Base-by-base conservation (phyloP, 2,113 vertebrate genomes). In the Tupaia chinensis region DNA sequence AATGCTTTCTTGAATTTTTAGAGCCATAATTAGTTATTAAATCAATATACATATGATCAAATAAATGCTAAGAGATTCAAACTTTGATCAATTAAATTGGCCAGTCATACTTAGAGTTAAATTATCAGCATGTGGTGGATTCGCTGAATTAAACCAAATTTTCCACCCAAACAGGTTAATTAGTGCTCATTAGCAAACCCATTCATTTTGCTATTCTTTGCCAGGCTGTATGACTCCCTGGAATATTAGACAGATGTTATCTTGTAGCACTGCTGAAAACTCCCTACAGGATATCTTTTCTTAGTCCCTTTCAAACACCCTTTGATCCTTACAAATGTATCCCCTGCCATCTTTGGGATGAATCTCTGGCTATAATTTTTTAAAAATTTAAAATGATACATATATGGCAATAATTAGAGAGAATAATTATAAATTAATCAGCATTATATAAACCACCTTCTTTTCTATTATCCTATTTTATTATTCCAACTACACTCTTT, bases 141-240 rank as follows among this genome's bases (percentile, higher is more conserved):
- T 20, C 11, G 16, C 87, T 94, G 92, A 96, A 96, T 96, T 96
- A 94, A 97, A 94, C 79, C 78, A 90, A 61, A 97, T 96, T 96
- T 98, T 97, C 92, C 92, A 97, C 83, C 92, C 80, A 93, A 95
- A 97, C 93, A 97, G 95, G 93, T 98, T 97, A 97, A 97, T 97
- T 97, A 97, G 87, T 88, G 53, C 85, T 97, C 95, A 95, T 97
- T 96, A 96, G 85, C 53, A 82, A 88, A 74, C 87, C 96, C 96
- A 97, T 97, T 94, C 93, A 97, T 96, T 97, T 94, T 95, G 73
- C 53, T 91, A 7, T 87, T 93, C 32, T 92, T 78, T 97, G 81
- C 69, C 87, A 97, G 93, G 32, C 78, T 76, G 87, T 76, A 66
- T 95, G 87, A 90, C 72, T 96, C 63, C 73, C 93, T 63, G 70